These are phyloP conservation scores for Pseudoips prasinana DNA, from an alignment of 2,888 invertebrate species.

Conservation along the genomic window DNA sequence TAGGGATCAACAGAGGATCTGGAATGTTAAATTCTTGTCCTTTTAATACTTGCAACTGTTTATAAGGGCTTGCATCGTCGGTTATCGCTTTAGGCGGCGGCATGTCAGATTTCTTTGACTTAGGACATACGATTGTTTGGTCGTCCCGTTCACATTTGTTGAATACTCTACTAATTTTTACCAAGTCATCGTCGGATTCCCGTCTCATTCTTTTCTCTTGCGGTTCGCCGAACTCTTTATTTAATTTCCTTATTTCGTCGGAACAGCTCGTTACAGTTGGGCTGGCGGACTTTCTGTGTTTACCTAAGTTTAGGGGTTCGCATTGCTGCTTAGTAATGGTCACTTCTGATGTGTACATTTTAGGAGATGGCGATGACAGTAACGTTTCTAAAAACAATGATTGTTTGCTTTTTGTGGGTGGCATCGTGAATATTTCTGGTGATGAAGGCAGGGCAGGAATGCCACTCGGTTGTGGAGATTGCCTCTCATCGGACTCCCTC, in stretches of 20 bases:
- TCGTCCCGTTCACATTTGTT: conserved; percentile 54
- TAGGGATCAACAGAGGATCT: conserved; percentile 91
- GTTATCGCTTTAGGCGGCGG: conserved; percentile 37
- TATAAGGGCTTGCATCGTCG: conserved; percentile 83
- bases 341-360: conserved; percentile 81
- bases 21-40: conserved; percentile 87
- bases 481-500: conserved; percentile 86
- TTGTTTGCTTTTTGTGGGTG: conserved; percentile 72
- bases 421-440: conserved; percentile 84
- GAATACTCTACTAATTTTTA: conserved; percentile 65
- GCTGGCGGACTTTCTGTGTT: conserved; percentile 85
- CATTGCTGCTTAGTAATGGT: conserved; percentile 82
- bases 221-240: conserved; percentile 75
- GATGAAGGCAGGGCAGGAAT: conserved; percentile 87
- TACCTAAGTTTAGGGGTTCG: conserved; percentile 87
- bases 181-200: conserved; percentile 59
- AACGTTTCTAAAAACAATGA: conserved; percentile 84
- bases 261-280: conserved; percentile 89
- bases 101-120: conserved; percentile 51
- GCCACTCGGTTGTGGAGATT: conserved; percentile 88
- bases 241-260: conserved; percentile 85
- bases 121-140: conserved; percentile 32
- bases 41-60: conserved; percentile 87
- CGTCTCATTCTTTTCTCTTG: conserved; percentile 66
- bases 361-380: conserved; percentile 81